A percentile compares a stretch with the other conserved stretches of the same genome.
Evolutionary conservation across 2,797 vertebrate genomes (phyloP).

Genomic region (Sebastes iracundus): DNA sequence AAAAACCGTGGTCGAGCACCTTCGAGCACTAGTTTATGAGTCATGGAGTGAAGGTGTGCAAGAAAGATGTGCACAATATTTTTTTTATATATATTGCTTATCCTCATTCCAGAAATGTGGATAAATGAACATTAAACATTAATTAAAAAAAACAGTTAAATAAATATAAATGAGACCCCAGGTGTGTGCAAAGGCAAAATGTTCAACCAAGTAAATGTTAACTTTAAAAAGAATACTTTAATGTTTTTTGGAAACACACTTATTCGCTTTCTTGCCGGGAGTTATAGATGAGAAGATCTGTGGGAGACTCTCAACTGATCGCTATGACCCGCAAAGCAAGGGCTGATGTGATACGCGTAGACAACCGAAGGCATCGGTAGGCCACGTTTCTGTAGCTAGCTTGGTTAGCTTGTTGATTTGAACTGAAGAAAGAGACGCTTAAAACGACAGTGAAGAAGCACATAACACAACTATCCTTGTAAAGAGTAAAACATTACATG

Average conservation of each 20-base stretch:
- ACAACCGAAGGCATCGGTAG: background rate
- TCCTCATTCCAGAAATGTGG: constrained; percentile 7
- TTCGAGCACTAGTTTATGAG: background rate
- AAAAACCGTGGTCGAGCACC: background rate
- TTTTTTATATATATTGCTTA: background rate
- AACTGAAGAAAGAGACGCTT: background rate
- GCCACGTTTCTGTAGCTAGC: background rate
- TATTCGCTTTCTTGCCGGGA: background rate
- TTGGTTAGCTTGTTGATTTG: background rate
- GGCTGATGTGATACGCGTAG: background rate
- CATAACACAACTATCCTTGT: background rate
- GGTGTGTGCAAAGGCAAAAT: background rate
- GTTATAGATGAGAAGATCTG: background rate
- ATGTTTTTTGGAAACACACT: background rate
- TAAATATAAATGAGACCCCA: background rate
- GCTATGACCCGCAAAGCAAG: background rate
- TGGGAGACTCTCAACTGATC: background rate
- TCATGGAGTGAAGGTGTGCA: background rate
- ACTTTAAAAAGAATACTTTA: background rate
- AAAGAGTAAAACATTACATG: background rate
- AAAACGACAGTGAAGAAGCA: background rate
- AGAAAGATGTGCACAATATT: background rate
- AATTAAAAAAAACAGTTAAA: background rate
- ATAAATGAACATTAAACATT: constrained; percentile 1
- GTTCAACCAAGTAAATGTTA: background rate